Percentiles rank a stretch among this genome's conserved stretches.
phyloP scores from a whole-genome alignment of 1,140 invertebrate genomes.

The Caenorhabditis inopinata region DNA sequence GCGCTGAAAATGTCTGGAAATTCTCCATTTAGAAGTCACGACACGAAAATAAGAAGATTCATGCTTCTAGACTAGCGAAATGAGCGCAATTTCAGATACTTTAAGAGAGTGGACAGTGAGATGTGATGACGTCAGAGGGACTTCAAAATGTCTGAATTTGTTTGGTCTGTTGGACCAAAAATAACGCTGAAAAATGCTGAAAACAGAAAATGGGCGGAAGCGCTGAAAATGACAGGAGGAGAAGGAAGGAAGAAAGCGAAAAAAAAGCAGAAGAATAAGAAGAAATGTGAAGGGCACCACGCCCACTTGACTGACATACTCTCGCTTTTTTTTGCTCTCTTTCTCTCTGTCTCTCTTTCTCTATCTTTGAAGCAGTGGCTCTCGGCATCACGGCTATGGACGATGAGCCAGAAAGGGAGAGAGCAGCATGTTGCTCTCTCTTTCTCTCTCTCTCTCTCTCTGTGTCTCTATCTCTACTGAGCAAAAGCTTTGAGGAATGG shows the following conservation, averaged over 20 bases:
- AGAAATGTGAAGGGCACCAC: neutral
- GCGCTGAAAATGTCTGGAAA: no score
- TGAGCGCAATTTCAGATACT: no score
- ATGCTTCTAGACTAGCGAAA: no score
- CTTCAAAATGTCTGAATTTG: no score
- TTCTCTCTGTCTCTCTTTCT: neutral
- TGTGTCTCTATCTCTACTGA: neutral
- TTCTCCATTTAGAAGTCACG: no score
- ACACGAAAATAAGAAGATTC: no score
- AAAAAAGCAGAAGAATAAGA: constrained; percentile 12
- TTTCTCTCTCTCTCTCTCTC: neutral
- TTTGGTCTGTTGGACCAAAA: no score
- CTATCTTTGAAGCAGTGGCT: constrained; percentile 29
- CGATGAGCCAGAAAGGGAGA: neutral
- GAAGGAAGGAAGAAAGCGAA: neutral
- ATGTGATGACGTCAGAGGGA: no score
- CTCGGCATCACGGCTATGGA: neutral
- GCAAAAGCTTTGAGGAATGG: constrained; percentile 25
- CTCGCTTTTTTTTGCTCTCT: neutral
- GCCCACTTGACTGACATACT: constrained; percentile 31
- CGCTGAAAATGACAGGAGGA: constrained; percentile 14
- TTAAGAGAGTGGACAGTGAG: no score
- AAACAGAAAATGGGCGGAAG: neutral
- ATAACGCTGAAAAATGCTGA: no score
- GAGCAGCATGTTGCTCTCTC: constrained; percentile 18